Evolutionary conservation across 1,140 invertebrate genomes (phyloP), one percentile per base, ranked within the genome.

Genomic region (Lepidurus couesii): DNA sequence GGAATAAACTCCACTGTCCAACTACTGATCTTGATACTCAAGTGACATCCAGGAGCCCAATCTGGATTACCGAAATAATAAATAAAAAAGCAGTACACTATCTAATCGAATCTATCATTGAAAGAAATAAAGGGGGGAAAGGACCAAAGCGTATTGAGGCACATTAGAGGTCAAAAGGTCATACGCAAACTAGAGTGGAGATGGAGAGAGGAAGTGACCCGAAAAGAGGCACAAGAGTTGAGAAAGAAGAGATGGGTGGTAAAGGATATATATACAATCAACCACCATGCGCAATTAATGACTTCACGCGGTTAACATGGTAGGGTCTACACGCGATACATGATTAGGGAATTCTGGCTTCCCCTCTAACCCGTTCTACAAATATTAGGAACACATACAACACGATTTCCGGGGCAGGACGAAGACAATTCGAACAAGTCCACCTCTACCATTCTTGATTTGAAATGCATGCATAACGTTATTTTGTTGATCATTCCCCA

Each of bases 121-220:
- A 65, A 65, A 7, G 21, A 47, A 16, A 21, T 5, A 65, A 65
- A 65, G 21, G 13, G 21, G 13, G 16, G 21, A 21, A 21, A 21
- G 53, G 21, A 16, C 21, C 53, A 9, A 65, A 65, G 53, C 53
- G 53, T 65, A 65, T 65, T 65, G 53, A 65, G 53, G 53, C 53
- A 65, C 53, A 65, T 65, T 21, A 65, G 53, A 65, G 53, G 53
- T 65, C 53, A 65, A 65, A 65, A 65, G 53, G 53, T 65, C 21
- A 65, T 65, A 65, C 53, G 8, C 21, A 65, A 65, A 13, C 8
- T 13, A 65, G 53, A 21, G 53, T n/a, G 8, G 53, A 65, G 53
- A n/a, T 13, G 21, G 21, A 65, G 53, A 65, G 9, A 47, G 16
- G 16, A 16, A 11, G 53, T 65, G 53, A 13, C 53, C 13, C 16